These are phyloP conservation scores for Rugalucina vietnamica DNA, from an alignment of 2,888 invertebrate species.

Conservation along the genomic window DNA sequence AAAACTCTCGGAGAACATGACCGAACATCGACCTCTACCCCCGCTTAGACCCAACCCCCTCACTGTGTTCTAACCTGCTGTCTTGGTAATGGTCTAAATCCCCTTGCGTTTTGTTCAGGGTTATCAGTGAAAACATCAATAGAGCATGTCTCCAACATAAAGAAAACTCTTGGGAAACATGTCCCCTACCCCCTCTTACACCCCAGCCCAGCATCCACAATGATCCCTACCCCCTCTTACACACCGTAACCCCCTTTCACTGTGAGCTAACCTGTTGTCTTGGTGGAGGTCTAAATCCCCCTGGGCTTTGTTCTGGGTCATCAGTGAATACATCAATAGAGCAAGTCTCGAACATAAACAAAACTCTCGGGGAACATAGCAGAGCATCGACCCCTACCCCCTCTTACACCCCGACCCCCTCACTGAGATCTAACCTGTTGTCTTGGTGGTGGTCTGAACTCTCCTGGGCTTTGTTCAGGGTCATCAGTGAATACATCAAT, in stretches of 20 bases:
- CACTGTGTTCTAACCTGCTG: constrained; percentile 56
- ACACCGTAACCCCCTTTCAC: no score
- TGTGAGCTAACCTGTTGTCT: constrained; percentile 69
- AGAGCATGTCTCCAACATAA: no score
- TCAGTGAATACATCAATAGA: constrained; percentile 84
- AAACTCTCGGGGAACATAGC: constrained; percentile 93
- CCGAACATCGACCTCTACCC: constrained; percentile 91
- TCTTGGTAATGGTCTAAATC: constrained; percentile 72
- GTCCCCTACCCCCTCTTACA: no score
- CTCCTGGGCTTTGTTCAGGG: constrained; percentile 45
- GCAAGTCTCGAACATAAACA: constrained; percentile 94
- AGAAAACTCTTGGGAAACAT: no score
- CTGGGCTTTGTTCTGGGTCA: constrained; percentile 59
- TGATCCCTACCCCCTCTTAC: no score
- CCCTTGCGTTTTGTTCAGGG: no score
- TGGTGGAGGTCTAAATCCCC: constrained; percentile 26
- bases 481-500: constrained; percentile 78
- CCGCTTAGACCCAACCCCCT: no score
- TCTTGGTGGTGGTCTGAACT: no score
- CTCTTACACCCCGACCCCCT: no score
- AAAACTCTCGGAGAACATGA: constrained; percentile 96
- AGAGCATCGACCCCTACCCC: constrained; percentile 90
- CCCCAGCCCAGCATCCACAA: no score
- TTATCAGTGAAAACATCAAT: no score
- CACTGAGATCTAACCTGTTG: no score